phyloP scores from a whole-genome alignment of 2,888 invertebrate species.

The Stenichneumon culpator region DNA sequence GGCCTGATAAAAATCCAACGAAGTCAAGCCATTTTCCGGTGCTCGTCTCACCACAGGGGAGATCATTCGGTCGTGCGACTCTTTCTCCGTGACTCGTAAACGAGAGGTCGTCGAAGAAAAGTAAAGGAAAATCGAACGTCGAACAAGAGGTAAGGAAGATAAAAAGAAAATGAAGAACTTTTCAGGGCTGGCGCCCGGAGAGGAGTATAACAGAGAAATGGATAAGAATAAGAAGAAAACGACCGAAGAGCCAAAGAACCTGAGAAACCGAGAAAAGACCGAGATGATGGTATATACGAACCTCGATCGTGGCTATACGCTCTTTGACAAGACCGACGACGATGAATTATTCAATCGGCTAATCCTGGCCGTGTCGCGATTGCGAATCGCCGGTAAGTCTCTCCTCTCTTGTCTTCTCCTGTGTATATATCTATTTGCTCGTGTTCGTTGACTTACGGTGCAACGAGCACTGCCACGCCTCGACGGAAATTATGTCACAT shows the following conservation, averaged over 20 bases:
- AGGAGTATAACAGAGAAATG: conserved; percentile 20
- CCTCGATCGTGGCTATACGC: conserved; percentile 66
- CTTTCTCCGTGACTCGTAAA: conserved; percentile 76
- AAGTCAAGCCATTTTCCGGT: conserved; percentile 42
- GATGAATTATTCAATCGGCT: conserved; percentile 83
- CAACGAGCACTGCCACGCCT: conserved; percentile 19
- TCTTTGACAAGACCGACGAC: conserved; percentile 83
- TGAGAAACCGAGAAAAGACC: conserved; percentile 56
- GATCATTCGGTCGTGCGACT: conserved; percentile 74
- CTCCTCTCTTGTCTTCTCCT: conserved; percentile 54
- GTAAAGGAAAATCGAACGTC: conserved; percentile 56
- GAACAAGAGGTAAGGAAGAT: conserved; percentile 13
- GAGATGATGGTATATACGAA: conserved; percentile 55
- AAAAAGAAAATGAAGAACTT: conserved; percentile 54
- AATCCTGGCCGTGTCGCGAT: conserved; percentile 82
- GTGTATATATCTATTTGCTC: conserved; percentile 23
- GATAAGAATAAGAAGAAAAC: conserved; percentile 67
- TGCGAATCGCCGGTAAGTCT: conserved; percentile 77
- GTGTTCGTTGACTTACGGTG: conserved; percentile 32
- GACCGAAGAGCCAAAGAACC: conserved; percentile 41
- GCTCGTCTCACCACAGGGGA: conserved; percentile 52
- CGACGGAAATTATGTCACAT: conserved; percentile 65
- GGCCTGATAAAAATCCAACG: conserved; percentile 47
- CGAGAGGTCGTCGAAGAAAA: conserved; percentile 72
- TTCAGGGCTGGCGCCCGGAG: background rate